Conservation (phyloP, 1,140 invertebrate species). For the Macrobrachium rosenbergii region DNA sequence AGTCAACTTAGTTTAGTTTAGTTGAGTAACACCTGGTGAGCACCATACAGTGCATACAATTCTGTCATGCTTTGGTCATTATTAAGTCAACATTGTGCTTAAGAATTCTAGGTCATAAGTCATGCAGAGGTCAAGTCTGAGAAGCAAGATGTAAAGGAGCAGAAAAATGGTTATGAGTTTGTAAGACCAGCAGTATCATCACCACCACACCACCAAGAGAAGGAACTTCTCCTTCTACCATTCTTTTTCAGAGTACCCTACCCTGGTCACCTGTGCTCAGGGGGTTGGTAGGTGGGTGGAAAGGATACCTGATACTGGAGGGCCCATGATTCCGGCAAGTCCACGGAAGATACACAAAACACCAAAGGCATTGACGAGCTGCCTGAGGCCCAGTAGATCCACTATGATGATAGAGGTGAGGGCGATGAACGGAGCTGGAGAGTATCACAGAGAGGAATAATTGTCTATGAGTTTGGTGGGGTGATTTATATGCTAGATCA, state of each 20-base stretch:
- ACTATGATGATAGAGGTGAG: constrained; percentile 77
- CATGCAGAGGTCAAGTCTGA: too few species aligned
- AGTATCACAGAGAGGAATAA: constrained; percentile 31
- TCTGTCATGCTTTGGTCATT: too few species aligned
- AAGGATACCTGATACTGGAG: constrained; percentile 75
- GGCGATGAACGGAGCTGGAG: constrained; percentile 76
- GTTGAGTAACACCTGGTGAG: too few species aligned
- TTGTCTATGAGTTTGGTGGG: too few species aligned
- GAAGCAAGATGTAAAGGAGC: background rate
- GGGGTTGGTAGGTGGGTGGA: background rate
- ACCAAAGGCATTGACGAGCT: constrained; percentile 76
- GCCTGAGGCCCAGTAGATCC: constrained; percentile 75
- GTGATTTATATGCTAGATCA: background rate
- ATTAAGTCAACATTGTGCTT: too few species aligned
- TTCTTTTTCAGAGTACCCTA: background rate
- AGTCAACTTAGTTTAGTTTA: too few species aligned
- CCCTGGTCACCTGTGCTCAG: background rate
- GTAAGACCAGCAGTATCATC: constrained; percentile 7
- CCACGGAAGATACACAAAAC: constrained; percentile 75
- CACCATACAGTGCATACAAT: too few species aligned
- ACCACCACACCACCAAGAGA: constrained; percentile 23
- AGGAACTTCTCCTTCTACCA: constrained; percentile 17
- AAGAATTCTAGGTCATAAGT: too few species aligned
- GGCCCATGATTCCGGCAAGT: constrained; percentile 73
- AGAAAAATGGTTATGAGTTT: constrained; percentile 19